Evolutionary conservation across 2,888 invertebrate genomes (phyloP), one percentile per base, ranked within the genome.

Genomic region (Carpatolechia fugitivella): DNA sequence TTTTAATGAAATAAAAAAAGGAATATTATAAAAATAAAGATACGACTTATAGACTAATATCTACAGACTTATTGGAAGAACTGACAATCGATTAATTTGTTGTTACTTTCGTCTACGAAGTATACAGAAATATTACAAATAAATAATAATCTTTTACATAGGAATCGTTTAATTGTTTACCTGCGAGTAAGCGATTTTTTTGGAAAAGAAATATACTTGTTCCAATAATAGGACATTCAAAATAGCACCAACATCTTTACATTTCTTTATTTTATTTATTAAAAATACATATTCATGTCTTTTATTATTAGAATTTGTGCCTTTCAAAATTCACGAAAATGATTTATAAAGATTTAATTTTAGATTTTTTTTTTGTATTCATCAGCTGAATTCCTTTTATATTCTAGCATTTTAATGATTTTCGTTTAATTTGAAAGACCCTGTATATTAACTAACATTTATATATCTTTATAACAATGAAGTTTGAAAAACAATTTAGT

Each of bases 91-190:
- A 68, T 74, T 68, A 69, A 70, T 68, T 73, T 66, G 55, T 70
- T 70, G 67, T 75, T 72, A 74, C 73, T 67, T 71, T 73, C 68
- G 65, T 62, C 72, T 66, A 79, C 69, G 66, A 73, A 84, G 84
- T 86, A 83, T 86, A 89, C 83, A 85, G 81, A 82, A 82, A 80
- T 85, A 83, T 79, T 85, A 87, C 78, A 87, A 89, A 88, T 88
- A 89, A 88, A 89, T 4, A 24, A 24, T 88, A 89, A 85, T 80
- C 70, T 77, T 82, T 82, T 79, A 79, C 66, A 73, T 82, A 87
- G 85, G 85, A 85, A 83, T 82, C 76, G 71, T 53, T 66, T 69
- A 56, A 69, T 63, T 64, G 71, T 79, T 71, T 71, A 4, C 69
- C 71, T 52, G 6, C 30, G 31, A 18, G 16, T 41, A 31, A 68